Evolutionary conservation across 1,140 invertebrate genomes (phyloP), one percentile per base, ranked within the genome.

Genomic region (Trichogramma pretiosum): DNA sequence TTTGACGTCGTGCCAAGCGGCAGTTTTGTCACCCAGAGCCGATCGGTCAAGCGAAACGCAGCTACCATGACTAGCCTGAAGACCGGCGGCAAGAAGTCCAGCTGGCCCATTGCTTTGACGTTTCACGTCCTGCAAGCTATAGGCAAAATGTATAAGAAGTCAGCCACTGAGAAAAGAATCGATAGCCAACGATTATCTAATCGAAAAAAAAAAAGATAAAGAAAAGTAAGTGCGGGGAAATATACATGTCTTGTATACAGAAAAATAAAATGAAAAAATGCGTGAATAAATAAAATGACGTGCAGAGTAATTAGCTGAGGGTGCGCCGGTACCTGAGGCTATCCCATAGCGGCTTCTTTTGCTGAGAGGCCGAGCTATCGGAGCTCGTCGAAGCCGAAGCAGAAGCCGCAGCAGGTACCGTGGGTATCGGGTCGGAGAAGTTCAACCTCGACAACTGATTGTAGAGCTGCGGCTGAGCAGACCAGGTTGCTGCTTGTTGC

Each of bases 1-100:
- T 45, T 50, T 41, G 36, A 62, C 47, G 19, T 56, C 40, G 26
- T 47, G 51, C 42, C 46, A 44, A 17, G 50, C 43, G 41, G 46
- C 39, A n/a, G 57, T 58, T 49, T 58, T 62, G 32, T 48, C 51
- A 33, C 61, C 40, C 26, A 56, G 53, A 34, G 55, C 52, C 34
- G 39, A 42, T 39, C 42, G 34, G 39, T 59, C 53, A 18, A 57
- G 56, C 10, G 58, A 62, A 16, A 60, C 56, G 23, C 58, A 59
- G 2, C 61, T 61, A 37, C 59, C 58, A 38, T 62, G 60, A 21
- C 54, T 56, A 22, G 62, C 63, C 28, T 62, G 60, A n/a, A n/a
- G n/a, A n/a, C n/a, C n/a, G 5, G 56, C 53, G 24, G 55, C 50
- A n/a, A 16, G 21, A 32, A 22, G 28, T 33, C 40, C n/a, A 11